Percentiles rank a stretch among this genome's conserved stretches.
Conservation (phyloP, 2,113 vertebrate genomes). For the Ovibos moschatus region DNA sequence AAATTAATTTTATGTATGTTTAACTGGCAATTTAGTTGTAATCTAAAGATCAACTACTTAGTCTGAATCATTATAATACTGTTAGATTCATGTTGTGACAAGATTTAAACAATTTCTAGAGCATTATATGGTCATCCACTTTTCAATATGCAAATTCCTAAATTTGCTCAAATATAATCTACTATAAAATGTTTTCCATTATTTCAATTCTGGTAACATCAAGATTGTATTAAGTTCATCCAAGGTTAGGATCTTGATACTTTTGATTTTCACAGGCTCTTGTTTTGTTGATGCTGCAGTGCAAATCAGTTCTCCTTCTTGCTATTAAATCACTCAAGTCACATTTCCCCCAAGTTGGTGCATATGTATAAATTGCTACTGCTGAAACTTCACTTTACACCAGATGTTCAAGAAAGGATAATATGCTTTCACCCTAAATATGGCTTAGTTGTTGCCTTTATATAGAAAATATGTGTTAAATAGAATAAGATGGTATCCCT, state of each 20-base stretch:
- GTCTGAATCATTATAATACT: constrained; percentile 20
- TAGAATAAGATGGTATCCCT: not conserved
- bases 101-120: not conserved
- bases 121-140: not conserved
- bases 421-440: constrained; percentile 16
- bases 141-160: not conserved
- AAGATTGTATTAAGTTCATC: not conserved
- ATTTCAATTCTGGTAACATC: not conserved
- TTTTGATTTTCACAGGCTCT: not conserved
- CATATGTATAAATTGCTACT: constrained; percentile 41
- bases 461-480: not conserved
- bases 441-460: not conserved
- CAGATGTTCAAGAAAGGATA: constrained; percentile 50
- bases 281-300: not conserved
- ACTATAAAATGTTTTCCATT: not conserved
- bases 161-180: not conserved
- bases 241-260: not conserved
- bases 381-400: constrained; percentile 48
- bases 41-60: constrained; percentile 28
- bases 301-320: not conserved
- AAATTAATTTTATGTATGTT: constrained; percentile 59
- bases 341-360: constrained; percentile 32
- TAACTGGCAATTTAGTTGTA: constrained; percentile 54
- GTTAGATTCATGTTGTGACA: not conserved
- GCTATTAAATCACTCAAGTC: constrained; percentile 31